A percentile compares a stretch with the other conserved stretches of the same genome.
phyloP scores from a whole-genome alignment of 2,888 invertebrate genomes.

The Tridacna gigas region DNA sequence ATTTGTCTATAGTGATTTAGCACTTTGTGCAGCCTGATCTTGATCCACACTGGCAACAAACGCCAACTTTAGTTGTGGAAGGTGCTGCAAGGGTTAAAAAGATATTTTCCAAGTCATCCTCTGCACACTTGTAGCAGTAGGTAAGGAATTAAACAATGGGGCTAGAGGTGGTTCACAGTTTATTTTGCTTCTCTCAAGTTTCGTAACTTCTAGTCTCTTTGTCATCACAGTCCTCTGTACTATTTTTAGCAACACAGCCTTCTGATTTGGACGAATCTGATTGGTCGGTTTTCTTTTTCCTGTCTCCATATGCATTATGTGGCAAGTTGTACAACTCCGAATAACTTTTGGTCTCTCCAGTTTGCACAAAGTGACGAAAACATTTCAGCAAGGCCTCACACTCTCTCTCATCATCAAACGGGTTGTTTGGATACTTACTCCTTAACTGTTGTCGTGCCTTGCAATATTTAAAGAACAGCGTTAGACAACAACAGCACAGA shows the following conservation, averaged over 20 bases:
- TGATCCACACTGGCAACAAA: too few species aligned
- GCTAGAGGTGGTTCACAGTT: too few species aligned
- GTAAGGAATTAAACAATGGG: too few species aligned
- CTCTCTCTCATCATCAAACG: conserved; percentile 90
- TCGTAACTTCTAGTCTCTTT: neutral
- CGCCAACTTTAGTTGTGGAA: too few species aligned
- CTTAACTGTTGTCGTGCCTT: conserved; percentile 93
- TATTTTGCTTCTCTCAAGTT: too few species aligned
- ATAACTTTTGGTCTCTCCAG: conserved; percentile 67
- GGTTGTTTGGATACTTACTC: conserved; percentile 93
- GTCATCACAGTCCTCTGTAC: neutral
- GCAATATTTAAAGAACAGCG: too few species aligned
- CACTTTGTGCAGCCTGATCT: too few species aligned
- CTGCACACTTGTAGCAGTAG: too few species aligned
- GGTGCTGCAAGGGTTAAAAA: too few species aligned
- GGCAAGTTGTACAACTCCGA: conserved; percentile 77
- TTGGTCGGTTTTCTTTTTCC: conserved; percentile 36
- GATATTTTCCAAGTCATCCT: too few species aligned
- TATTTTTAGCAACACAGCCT: neutral
- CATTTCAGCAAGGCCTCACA: conserved; percentile 92
- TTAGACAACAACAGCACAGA: too few species aligned
- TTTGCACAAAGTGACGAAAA: conserved; percentile 88
- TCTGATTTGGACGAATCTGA: conserved; percentile 15
- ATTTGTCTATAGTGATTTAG: too few species aligned
- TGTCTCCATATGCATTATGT: conserved; percentile 75